Conservation (phyloP, 1,140 invertebrate species). For the Dendroctonus ponderosae region DNA sequence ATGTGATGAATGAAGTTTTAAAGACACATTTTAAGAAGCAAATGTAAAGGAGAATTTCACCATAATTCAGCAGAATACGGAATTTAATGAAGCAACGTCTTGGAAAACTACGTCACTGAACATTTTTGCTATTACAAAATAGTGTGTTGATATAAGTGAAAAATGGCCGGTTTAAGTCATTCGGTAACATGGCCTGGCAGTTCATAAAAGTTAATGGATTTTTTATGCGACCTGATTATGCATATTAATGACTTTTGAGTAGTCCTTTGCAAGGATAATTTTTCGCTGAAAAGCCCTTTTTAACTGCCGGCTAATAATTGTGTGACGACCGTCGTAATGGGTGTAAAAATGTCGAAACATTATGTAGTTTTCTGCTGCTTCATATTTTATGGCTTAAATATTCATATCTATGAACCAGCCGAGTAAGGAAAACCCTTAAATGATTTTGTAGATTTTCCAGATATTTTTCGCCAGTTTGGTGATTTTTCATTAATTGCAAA, state of each 20-base stretch:
- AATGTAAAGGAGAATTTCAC: no score
- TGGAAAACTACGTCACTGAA: not conserved
- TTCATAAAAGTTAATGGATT: slow-evolving; percentile 45
- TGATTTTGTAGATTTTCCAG: no score
- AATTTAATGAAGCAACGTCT: no score
- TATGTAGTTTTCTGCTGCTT: slow-evolving; percentile 27
- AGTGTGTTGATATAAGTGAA: slow-evolving; percentile 33
- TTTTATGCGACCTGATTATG: slow-evolving; percentile 44
- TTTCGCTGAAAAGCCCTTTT: slow-evolving; percentile 32
- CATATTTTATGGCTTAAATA: not conserved
- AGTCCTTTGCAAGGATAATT: slow-evolving; percentile 35
- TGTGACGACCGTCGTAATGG: slow-evolving; percentile 24
- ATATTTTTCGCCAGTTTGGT: no score
- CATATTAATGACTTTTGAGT: slow-evolving; percentile 44
- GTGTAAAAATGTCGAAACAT: slow-evolving; percentile 29
- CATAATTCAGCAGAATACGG: no score
- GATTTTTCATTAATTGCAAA: no score
- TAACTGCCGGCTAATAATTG: slow-evolving; percentile 33
- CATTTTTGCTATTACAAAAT: slow-evolving; percentile 28
- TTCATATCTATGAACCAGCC: no score
- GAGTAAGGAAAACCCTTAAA: no score
- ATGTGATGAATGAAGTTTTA: no score
- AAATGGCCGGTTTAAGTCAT: slow-evolving; percentile 36
- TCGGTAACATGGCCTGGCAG: slow-evolving; percentile 30
- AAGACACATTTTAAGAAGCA: no score